Base-by-base conservation (phyloP, 2,113 vertebrate species). In the Upupa epops region DNA sequence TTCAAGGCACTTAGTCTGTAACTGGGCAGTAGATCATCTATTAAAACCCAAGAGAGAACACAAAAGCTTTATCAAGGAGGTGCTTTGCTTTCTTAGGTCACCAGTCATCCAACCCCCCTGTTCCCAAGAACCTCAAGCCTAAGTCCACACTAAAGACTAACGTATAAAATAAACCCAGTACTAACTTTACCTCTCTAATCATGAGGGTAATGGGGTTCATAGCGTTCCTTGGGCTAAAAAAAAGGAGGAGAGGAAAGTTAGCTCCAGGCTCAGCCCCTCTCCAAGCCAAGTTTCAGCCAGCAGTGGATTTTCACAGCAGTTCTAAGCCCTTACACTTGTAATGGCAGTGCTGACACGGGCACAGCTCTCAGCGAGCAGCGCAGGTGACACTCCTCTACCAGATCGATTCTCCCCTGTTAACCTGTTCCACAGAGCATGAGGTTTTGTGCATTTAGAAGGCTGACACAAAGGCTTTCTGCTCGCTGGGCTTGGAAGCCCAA, bases 301-400 rank as follows among this genome's bases (percentile, higher is more conserved):
- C 86, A 94, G 91, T 89, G 76, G 96, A 94, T 92, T 68, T 95
- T 86, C 95, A 96, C 76, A 48, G 93, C 40, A 51, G 25, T 93
- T 90, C 95, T 91, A 94, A 96, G 97, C 34, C 88, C 91, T 94
- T 52, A 92, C 85, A 87, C 89, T 77, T 80, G 60, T 76, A 94
- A 87, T 92, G 96, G 96, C 96, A 96, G 95, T 69, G 59, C 92
- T 96, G 96, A 97, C 91, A 95, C 49, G 42, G 82, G 75, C 82
- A 80, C 46, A 94, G 56, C 88, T 96, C 88, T 72, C 11, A 94
- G 74, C 95, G 77, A 95, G 88, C 56, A 81, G 69, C 92, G 70
- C 83, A 94, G 91, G 94, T 95, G 90, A 94, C 63, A 63, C 69
- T 84, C 42, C 40, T 88, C 77, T 83, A 95, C 86, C 32, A 60